Percentiles rank a stretch among this genome's conserved stretches.
Evolutionary conservation across 2,113 vertebrate genomes (phyloP).

Genomic region (Mustelus asterias): DNA sequence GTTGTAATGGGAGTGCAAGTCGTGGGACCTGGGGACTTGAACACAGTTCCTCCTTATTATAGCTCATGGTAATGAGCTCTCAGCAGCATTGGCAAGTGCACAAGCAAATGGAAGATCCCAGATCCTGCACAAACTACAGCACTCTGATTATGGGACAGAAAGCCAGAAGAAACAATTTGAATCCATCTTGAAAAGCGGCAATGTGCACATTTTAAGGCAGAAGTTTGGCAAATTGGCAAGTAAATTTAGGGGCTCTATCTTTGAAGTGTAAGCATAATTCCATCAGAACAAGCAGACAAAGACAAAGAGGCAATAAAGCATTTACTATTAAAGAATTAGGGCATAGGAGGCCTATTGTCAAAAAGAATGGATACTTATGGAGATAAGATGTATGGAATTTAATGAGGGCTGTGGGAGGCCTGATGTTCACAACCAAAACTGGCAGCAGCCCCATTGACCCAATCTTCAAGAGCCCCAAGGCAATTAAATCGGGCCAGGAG

Average conservation of each 20-base stretch:
- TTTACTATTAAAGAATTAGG: neutral
- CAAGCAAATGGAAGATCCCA: conserved; percentile 11
- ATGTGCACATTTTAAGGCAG: neutral
- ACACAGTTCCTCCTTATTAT: neutral
- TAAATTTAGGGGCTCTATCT: neutral
- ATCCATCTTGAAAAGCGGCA: neutral
- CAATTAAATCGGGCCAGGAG: too few species aligned
- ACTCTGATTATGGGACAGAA: neutral
- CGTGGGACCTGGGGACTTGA: neutral
- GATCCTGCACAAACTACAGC: neutral
- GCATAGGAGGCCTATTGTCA: neutral
- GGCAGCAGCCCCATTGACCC: too few species aligned
- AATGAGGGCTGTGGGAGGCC: neutral
- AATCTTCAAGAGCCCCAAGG: neutral
- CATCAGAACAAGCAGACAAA: neutral
- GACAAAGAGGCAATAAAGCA: neutral
- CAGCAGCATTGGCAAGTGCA: neutral
- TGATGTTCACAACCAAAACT: neutral
- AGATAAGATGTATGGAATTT: neutral
- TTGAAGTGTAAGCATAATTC: neutral
- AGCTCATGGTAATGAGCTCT: neutral
- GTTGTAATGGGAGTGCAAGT: neutral
- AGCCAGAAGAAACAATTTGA: neutral
- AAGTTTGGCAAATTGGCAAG: neutral
- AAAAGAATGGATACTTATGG: neutral